These are phyloP conservation scores for Auanema freiburgensis DNA, from an alignment of 2,888 invertebrate species.

Conservation along the genomic window DNA sequence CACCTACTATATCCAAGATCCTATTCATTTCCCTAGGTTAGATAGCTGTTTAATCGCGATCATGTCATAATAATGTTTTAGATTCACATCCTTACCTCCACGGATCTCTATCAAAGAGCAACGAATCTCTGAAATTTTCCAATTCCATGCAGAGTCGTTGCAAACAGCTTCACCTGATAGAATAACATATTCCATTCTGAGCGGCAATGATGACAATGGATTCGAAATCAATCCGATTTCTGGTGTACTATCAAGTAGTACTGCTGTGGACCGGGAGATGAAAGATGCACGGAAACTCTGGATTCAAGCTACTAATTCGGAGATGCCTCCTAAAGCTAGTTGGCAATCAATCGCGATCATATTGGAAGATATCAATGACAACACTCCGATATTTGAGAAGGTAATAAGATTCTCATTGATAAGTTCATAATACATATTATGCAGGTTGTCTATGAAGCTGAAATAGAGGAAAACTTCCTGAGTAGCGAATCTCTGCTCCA, in stretches of 20 bases:
- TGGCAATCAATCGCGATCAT: slow-evolving; percentile 30
- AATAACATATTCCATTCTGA: slow-evolving; percentile 17
- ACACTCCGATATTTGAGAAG: slow-evolving; percentile 79
- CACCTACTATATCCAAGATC: slow-evolving; percentile 30
- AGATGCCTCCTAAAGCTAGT: slow-evolving; percentile 29
- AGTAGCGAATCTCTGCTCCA: slow-evolving; percentile 66
- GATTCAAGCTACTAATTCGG: slow-evolving; percentile 24
- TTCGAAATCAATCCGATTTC: slow-evolving; percentile 20
- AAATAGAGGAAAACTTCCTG: slow-evolving; percentile 33
- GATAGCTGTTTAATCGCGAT: background rate
- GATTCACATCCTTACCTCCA: background rate
- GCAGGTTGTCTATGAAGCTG: slow-evolving; percentile 36
- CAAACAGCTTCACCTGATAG: background rate
- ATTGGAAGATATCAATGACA: slow-evolving; percentile 83
- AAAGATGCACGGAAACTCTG: slow-evolving; percentile 25
- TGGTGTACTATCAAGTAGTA: slow-evolving; percentile 21
- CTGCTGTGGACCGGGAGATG: slow-evolving; percentile 26
- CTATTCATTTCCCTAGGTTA: slow-evolving; percentile 23
- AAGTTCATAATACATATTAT: slow-evolving; percentile 66
- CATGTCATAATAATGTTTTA: background rate
- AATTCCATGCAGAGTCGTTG: slow-evolving; percentile 4
- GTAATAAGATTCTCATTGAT: slow-evolving; percentile 7
- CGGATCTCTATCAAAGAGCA: background rate
- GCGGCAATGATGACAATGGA: slow-evolving; percentile 13
- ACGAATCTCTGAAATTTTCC: slow-evolving; percentile 4